These are phyloP conservation scores for Acrocephalus scirpaceus DNA, from an alignment of 2,797 vertebrate species.

Conservation along the genomic window DNA sequence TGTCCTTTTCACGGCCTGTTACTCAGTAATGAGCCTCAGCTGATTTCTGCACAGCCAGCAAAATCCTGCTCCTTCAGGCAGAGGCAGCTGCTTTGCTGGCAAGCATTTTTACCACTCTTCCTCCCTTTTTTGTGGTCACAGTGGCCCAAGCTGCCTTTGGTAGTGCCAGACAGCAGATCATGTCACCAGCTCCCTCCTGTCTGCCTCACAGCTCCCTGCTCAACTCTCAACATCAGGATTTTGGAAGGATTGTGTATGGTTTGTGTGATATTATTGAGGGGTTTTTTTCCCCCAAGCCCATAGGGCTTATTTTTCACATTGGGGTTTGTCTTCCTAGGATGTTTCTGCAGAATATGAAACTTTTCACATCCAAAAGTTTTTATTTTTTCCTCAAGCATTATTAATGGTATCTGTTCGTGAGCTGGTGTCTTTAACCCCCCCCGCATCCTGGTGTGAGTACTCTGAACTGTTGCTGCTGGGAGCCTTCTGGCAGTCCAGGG, in stretches of 20 bases:
- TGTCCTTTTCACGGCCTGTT: neutral
- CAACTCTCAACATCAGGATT: neutral
- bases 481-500: slow-evolving; percentile 1
- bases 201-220: neutral
- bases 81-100: neutral
- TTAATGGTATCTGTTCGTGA: neutral
- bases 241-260: neutral
- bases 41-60: neutral
- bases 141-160: neutral
- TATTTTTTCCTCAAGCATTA: neutral
- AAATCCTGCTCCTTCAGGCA: neutral
- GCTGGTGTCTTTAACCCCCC: neutral
- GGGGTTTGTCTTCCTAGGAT: neutral
- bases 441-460: neutral
- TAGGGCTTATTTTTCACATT: neutral
- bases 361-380: neutral
- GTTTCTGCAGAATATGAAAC: neutral
- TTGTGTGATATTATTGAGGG: neutral
- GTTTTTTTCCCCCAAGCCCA: neutral
- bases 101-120: neutral
- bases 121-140: neutral
- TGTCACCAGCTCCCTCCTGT: neutral
- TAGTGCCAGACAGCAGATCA: neutral
- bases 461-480: neutral
- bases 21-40: slow-evolving; percentile 33